Percentiles rank a stretch among this genome's conserved stretches.
phyloP scores from a whole-genome alignment of 2,888 invertebrate genomes.

The Leucophenga maculata region DNA sequence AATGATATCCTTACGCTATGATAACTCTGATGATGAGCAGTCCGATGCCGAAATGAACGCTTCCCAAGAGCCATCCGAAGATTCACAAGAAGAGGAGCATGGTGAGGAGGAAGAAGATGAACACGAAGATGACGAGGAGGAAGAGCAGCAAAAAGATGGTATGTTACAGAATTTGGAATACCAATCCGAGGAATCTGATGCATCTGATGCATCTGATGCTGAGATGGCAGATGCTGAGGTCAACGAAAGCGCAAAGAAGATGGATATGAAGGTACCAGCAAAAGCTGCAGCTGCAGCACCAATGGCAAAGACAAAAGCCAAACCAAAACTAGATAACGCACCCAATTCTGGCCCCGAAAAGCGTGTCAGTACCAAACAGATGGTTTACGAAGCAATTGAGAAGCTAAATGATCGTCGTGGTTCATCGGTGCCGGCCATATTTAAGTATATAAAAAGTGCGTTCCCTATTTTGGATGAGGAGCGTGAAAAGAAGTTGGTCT shows the following conservation, averaged over 20 bases:
- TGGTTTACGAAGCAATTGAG: conserved; percentile 18
- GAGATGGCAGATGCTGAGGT: conserved; percentile 19
- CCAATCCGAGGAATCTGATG: no score
- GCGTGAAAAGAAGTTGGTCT: not conserved
- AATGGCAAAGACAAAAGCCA: not conserved
- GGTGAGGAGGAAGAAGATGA: conserved; percentile 22
- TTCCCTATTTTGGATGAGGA: conserved; percentile 1
- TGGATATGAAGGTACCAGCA: not conserved
- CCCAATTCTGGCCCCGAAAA: not conserved
- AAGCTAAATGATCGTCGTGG: conserved; percentile 28
- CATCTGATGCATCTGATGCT: no score
- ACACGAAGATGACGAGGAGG: not conserved
- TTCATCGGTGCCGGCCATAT: conserved; percentile 35
- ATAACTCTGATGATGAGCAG: conserved; percentile 18
- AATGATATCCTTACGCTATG: not conserved
- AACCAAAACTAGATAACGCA: not conserved
- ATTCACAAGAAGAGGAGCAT: not conserved
- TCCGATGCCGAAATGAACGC: not conserved
- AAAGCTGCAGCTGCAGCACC: not conserved
- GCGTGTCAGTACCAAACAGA: not conserved
- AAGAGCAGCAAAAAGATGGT: not conserved
- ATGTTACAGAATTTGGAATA: not conserved
- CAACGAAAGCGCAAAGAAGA: not conserved
- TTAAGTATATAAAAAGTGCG: conserved; percentile 24
- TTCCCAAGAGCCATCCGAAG: not conserved